phyloP scores from a whole-genome alignment of 2,888 invertebrate species.

The Drosophila kokeensis region DNA sequence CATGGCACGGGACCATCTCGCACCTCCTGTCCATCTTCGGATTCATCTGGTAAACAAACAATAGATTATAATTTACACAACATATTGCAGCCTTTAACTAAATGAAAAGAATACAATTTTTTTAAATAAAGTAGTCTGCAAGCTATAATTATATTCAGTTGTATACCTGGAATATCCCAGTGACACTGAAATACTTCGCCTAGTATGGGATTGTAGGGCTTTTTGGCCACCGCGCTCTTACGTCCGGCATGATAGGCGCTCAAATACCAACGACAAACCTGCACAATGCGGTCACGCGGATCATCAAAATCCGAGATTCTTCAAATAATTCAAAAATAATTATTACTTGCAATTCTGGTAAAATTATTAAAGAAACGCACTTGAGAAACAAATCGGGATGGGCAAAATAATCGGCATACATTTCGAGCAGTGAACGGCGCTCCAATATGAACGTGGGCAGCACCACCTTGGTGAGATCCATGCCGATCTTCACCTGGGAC shows the following conservation, averaged over 20 bases:
- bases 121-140: neutral
- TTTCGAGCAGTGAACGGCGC: constrained; percentile 97
- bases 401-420: constrained; percentile 99
- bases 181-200: constrained; percentile 97
- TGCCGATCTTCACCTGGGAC: constrained; percentile 99
- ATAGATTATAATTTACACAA: neutral
- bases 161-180: constrained; percentile 89
- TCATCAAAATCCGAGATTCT: constrained; percentile 96
- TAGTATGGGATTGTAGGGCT: constrained; percentile 99
- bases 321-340: neutral
- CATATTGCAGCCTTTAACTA: neutral
- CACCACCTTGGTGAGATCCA: constrained; percentile 99
- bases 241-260: constrained; percentile 99
- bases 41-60: constrained; percentile 50
- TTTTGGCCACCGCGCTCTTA: constrained; percentile 98
- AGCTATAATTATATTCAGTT: neutral
- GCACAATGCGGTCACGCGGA: constrained; percentile 95
- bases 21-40: constrained; percentile 83
- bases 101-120: neutral
- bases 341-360: neutral
- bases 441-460: constrained; percentile 99
- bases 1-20: constrained; percentile 96
- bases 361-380: constrained; percentile 85
- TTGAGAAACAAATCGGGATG: constrained; percentile 98
- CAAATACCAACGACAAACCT: constrained; percentile 98